A percentile compares a stretch with the other conserved stretches of the same genome.
phyloP scores from a whole-genome alignment of 2,113 vertebrate species.

The Setophaga petechia region DNA sequence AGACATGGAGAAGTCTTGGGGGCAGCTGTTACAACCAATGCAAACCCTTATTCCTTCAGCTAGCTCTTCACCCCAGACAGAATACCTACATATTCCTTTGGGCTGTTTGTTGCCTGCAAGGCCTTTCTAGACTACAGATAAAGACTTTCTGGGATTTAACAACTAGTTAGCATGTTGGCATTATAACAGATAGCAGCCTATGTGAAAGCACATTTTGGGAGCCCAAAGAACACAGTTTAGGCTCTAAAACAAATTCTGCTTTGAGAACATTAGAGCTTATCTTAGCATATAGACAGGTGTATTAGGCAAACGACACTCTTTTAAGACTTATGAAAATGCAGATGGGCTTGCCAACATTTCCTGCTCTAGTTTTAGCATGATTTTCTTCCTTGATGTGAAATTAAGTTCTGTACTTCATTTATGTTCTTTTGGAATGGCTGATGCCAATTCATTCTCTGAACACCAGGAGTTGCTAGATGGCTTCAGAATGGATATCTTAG shows the following conservation, averaged over 20 bases:
- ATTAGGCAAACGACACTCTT: neutral
- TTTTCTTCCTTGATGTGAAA: neutral
- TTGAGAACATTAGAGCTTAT: neutral
- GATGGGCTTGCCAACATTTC: neutral
- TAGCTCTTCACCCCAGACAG: neutral
- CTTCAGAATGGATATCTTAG: neutral
- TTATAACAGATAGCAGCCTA: neutral
- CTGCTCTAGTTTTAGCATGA: neutral
- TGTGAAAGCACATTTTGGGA: neutral
- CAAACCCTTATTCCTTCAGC: neutral
- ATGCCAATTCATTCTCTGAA: neutral
- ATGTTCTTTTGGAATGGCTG: neutral
- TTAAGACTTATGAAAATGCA: slow-evolving; percentile 24
- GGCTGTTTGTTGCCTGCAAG: neutral
- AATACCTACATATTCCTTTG: neutral
- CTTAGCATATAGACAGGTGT: neutral
- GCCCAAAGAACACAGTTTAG: neutral
- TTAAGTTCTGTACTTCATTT: neutral
- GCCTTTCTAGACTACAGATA: neutral
- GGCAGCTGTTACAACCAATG: neutral
- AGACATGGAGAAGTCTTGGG: neutral
- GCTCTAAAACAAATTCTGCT: neutral
- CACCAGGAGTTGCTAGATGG: neutral
- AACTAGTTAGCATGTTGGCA: neutral
- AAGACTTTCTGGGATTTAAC: neutral